Evolutionary conservation across 2,113 vertebrate species (phyloP), one percentile per base, ranked within the genome.

Genomic region (Sander vitreus): DNA sequence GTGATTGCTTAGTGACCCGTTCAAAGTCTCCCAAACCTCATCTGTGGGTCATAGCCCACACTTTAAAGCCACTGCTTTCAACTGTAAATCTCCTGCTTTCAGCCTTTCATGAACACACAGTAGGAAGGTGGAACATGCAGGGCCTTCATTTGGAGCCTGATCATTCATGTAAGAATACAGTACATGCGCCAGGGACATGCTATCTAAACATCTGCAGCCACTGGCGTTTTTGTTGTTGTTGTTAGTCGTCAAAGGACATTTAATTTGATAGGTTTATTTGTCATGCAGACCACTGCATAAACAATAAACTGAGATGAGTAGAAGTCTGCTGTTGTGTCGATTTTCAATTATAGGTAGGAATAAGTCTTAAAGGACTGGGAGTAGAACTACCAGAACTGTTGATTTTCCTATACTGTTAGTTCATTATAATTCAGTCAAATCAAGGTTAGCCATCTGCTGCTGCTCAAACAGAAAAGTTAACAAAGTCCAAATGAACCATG

Each of bases 1-100:
- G 27, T 63, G 63, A 64, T 53, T 3, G 0, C 55, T 80, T 54
- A 72, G 67, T 66, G 81, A 77, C 73, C 23, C 16, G 1, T 65
- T 77, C 6, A 21, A 48, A 33, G 43, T 76, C 63, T 84, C 67
- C 66, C 51, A 58, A 72, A 86, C 82, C 66, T 64, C 53, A 71
- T 8, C 27, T 23, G 23, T 48, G 15, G 74, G 25, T 78, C 65
- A 75, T 23, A 77, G 63, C 18, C 55, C 14, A 33, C 66, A 43
- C 25, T 65, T 50, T 68, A 68, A 66, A 55, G 58, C 55, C 33
- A 39, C 19, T 51, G 51, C 27, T 43, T 69, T 65, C 6, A 13
- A 58, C 69, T 36, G 21, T 80, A 81, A 51, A 75, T 83, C 33
- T 60, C 14, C 50, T 72, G n/a, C 55, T 16, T 68, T 83, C 27